Conservation (phyloP, 2,113 vertebrate genomes). For the Cyphomyrus discorhynchus region DNA sequence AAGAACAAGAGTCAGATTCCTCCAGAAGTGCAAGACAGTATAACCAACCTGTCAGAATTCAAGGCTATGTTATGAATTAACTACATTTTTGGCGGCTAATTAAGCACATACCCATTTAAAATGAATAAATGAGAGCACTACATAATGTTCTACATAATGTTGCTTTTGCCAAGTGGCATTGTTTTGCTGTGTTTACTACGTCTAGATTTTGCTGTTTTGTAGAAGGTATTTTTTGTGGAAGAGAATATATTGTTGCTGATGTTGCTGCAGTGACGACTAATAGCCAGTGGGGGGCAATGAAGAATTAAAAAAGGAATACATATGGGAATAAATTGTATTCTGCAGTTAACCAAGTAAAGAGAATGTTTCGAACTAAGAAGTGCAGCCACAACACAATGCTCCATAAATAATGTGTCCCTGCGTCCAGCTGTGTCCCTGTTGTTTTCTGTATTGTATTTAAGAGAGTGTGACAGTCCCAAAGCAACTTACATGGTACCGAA, state of each 20-base stretch:
- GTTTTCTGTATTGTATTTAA: not conserved
- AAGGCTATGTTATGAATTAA: no score
- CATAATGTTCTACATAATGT: not conserved
- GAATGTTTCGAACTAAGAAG: not conserved
- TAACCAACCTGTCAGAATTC: not conserved
- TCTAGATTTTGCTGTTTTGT: not conserved
- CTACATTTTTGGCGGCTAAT: no score
- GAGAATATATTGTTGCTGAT: no score
- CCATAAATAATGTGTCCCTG: not conserved
- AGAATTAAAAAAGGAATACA: not conserved
- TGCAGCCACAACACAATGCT: not conserved
- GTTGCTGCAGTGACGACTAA: not conserved
- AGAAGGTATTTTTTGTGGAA: no score
- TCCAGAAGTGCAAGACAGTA: not conserved
- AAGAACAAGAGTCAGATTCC: not conserved
- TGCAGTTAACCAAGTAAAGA: not conserved
- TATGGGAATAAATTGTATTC: not conserved
- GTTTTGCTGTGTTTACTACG: not conserved
- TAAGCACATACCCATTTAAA: no score
- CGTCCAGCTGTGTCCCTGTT: not conserved
- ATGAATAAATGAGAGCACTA: no score
- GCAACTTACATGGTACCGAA: not conserved
- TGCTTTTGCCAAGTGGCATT: not conserved
- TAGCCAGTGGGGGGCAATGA: not conserved
- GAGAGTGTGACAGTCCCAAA: not conserved